These are phyloP conservation scores for Frankliniella intonsa DNA, from an alignment of 2,888 invertebrate species.

Conservation along the genomic window DNA sequence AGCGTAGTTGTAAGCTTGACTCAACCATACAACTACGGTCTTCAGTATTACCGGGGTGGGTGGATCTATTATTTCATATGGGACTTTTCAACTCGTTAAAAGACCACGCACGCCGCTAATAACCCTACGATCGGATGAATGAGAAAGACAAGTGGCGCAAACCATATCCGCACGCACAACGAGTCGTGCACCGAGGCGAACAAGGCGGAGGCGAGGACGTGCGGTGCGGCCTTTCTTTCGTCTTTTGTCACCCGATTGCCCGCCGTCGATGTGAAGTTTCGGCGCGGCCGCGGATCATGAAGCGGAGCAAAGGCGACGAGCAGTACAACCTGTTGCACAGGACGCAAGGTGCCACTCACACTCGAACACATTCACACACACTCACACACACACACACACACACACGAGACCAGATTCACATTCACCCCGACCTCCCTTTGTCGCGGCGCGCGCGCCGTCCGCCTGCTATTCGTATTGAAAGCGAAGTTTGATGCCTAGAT, in stretches of 20 bases:
- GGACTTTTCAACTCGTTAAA: no score
- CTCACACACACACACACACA: not conserved
- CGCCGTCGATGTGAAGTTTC: not conserved
- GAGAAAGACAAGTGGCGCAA: no score
- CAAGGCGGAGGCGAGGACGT: no score
- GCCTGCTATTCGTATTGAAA: not conserved
- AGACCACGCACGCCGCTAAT: no score
- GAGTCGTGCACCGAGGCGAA: no score
- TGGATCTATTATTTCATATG: no score
- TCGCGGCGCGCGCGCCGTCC: not conserved
- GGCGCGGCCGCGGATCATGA: not conserved
- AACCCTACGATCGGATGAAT: no score
- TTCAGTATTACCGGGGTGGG: no score
- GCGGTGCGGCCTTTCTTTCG: not conserved
- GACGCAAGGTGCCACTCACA: constrained; percentile 4
- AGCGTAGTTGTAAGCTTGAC: no score
- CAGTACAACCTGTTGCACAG: not conserved
- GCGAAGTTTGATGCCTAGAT: constrained; percentile 19
- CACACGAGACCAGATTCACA: not conserved
- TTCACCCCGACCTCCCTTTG: not conserved
- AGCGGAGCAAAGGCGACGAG: not conserved
- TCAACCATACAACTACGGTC: no score
- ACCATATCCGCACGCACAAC: no score
- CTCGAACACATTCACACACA: not conserved
- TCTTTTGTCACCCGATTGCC: not conserved